Evolutionary conservation across 2,113 vertebrate species (phyloP), one percentile per base, ranked within the genome.

Genomic region (Thunnus maccoyii): DNA sequence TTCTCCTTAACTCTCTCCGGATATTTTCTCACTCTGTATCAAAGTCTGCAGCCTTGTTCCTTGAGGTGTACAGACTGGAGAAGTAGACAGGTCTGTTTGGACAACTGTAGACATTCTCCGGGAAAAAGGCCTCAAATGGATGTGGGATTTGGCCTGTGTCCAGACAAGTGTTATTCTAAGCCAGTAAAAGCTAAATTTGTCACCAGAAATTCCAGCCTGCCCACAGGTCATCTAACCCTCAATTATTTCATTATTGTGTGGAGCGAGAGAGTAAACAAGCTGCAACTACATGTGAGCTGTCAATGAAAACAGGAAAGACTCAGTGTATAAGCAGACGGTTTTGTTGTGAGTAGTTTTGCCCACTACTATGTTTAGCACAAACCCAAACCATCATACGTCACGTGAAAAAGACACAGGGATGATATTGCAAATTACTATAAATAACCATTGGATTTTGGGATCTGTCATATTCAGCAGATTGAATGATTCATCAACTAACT

Each of bases 61-160:
- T 72, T n/a, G 68, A 81, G 82, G 76, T 88, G 80, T 51, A 15
- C 32, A 30, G 75, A 72, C 63, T 61, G 30, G 41, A 77, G 57
- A 46, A 66, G 65, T 48, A 69, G 77, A 83, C 74, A 20, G 62
- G 54, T 90, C 86, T 91, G 73, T 89, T 91, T 90, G 84, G 83
- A 87, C 86, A 81, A 81, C 69, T 78, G 50, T 22, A 70, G 71
- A 86, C 78, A 74, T 88, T 86, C 63, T 68, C 46, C 84, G 67
- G 72, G 76, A 85, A 82, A 85, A 91, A 82, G 72, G 63, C 72
- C 70, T 65, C 51, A 85, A 87, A 86, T 89, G 76, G 87, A 94
- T 89, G 89, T 93, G 90, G 89, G 89, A 91, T 88, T 91, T 94
- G 92, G 92, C 89, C 55, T 1, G 30, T n/a, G 52, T 87, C 87